Conservation (phyloP, 1,140 invertebrate species). For the Globodera rostochiensis region DNA sequence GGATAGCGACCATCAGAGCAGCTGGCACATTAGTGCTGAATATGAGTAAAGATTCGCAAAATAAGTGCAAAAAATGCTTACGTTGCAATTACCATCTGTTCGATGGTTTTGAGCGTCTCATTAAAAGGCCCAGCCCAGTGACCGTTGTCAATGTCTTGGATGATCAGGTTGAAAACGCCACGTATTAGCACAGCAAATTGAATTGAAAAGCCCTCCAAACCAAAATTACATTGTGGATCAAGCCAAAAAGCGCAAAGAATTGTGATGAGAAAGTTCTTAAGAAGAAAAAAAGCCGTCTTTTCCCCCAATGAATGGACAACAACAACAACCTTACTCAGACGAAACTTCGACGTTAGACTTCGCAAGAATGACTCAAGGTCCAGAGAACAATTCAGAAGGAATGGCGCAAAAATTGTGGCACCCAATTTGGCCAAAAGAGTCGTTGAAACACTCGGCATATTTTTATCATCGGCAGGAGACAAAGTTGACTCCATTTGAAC, state of each 20-base stretch:
- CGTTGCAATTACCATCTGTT: constrained; percentile 34
- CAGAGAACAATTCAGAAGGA: background rate
- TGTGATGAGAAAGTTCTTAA: constrained; percentile 23
- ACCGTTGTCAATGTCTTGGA: background rate
- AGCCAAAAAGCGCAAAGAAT: constrained; percentile 37
- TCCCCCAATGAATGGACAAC: background rate
- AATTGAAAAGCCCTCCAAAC: constrained; percentile 30
- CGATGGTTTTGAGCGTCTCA: constrained; percentile 23
- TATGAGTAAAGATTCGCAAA: background rate
- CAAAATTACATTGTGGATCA: constrained; percentile 24
- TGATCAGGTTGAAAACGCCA: background rate
- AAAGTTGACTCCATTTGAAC: background rate
- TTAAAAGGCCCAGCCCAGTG: background rate
- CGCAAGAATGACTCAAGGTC: background rate
- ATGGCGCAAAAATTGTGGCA: constrained; percentile 26
- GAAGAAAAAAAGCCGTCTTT: background rate
- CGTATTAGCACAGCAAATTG: background rate
- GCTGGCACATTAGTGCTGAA: constrained; percentile 40
- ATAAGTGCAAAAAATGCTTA: constrained; percentile 7
- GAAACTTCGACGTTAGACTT: background rate
- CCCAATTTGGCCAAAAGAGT: constrained; percentile 14
- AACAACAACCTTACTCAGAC: background rate
- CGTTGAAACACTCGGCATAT: background rate
- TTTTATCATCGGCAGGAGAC: background rate
- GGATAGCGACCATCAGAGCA: constrained; percentile 31